A percentile compares a stretch with the other conserved stretches of the same genome.
phyloP scores from a whole-genome alignment of 2,888 invertebrate species.

The Eretmocerus hayati region DNA sequence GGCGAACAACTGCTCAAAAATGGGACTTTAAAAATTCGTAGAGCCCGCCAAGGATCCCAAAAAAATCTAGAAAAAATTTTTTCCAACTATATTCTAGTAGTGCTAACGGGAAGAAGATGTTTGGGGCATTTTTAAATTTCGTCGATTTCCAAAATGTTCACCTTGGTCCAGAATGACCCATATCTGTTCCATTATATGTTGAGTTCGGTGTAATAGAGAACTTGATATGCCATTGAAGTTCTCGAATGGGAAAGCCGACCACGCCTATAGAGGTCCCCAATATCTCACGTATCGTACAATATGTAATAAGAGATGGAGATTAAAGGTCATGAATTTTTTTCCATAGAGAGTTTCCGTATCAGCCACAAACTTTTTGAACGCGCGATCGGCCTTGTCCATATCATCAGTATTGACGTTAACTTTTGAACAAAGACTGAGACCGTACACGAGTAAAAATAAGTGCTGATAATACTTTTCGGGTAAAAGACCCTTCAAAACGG shows the following conservation, averaged over 20 bases:
- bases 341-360: constrained; percentile 8
- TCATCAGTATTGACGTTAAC: constrained; percentile 2
- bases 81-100: no score
- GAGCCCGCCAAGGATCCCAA: no score
- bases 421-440: constrained; percentile 9
- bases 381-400: not conserved
- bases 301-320: constrained; percentile 18
- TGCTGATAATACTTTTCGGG: constrained; percentile 10
- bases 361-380: constrained; percentile 13
- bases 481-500: constrained; percentile 12
- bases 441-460: constrained; percentile 13
- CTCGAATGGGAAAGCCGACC: constrained; percentile 17
- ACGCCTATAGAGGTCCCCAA: constrained; percentile 14
- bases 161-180: no score
- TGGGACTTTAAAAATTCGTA: no score
- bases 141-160: no score
- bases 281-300: constrained; percentile 12
- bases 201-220: no score
- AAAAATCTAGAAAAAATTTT: no score
- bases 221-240: constrained; percentile 15
- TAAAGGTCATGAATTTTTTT: constrained; percentile 10
- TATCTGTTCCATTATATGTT: no score
- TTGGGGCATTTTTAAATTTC: no score
- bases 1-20: no score
- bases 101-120: no score